phyloP scores from a whole-genome alignment of 2,888 invertebrate species.

The Agonopterix alstromeriana region DNA sequence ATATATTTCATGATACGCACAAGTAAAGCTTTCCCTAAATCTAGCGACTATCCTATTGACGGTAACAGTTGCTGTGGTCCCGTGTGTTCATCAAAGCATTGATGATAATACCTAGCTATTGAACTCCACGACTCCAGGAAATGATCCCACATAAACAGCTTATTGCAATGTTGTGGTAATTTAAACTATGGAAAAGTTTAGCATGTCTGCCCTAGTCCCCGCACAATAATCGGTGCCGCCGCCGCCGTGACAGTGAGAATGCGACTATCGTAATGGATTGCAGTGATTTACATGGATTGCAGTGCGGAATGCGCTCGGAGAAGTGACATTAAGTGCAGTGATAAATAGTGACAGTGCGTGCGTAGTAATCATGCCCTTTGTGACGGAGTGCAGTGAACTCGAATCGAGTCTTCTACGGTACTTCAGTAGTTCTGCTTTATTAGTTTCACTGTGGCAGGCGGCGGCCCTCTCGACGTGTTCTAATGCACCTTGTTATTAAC shows the following conservation, averaged over 20 bases:
- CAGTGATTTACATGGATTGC: slow-evolving; percentile 72
- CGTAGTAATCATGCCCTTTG: slow-evolving; percentile 21
- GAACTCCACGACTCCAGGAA: neutral
- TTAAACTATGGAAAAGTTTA: slow-evolving; percentile 5
- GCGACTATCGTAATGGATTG: slow-evolving; percentile 56
- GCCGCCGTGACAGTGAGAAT: slow-evolving; percentile 51
- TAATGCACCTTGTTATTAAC: slow-evolving; percentile 62
- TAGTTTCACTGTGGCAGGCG: slow-evolving; percentile 49
- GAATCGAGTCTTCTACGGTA: slow-evolving; percentile 19
- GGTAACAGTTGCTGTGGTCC: slow-evolving; percentile 8
- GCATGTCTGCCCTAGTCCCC: slow-evolving; percentile 32
- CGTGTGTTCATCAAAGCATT: slow-evolving; percentile 4
- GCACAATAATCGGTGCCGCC: slow-evolving; percentile 55
- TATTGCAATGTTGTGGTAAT: slow-evolving; percentile 11
- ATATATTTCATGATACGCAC: slow-evolving; percentile 1
- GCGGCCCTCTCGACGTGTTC: slow-evolving; percentile 51
- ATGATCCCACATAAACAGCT: slow-evolving; percentile 4
- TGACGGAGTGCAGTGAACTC: slow-evolving; percentile 51
- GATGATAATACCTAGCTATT: neutral
- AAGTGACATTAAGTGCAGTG: slow-evolving; percentile 62
- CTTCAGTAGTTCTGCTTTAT: slow-evolving; percentile 5
- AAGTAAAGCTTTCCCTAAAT: neutral
- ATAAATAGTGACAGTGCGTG: slow-evolving; percentile 55
- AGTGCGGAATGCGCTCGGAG: slow-evolving; percentile 56
- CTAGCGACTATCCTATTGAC: slow-evolving; percentile 13